Evolutionary conservation across 2,888 invertebrate genomes (phyloP), one percentile per base, ranked within the genome.

Genomic region (Chrysodeixis includens): DNA sequence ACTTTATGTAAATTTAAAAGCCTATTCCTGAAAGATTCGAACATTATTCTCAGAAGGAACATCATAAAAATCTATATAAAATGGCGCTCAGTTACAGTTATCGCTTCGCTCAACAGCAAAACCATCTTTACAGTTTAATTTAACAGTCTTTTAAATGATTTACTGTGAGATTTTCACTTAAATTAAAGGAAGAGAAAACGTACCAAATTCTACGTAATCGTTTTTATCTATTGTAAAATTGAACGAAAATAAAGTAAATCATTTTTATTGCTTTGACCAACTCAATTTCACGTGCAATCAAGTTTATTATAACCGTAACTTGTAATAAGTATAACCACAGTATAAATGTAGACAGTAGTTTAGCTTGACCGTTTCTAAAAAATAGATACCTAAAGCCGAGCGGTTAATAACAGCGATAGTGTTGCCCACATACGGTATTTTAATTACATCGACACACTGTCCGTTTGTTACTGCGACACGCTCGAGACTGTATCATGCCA

Each of bases 101-200:
- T 70, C 46, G 78, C 70, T 10, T 75, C 64, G 69, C 79, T 73
- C 69, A 46, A 61, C 49, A 63, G 70, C 59, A 57, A 74, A 71
- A 69, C 70, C 52, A n/a, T 26, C 71, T 57, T 80, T 74, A 80
- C 71, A 82, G 74, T 78, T 88, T 88, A 87, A 88, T 86, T 83
- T 81, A 86, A 81, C 82, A 83, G 83, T 85, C 74, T 73, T 74
- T 86, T 83, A 85, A 87, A 88, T 88, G 87, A 89, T 85, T 87
- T 84, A 86, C 78, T 61, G 75, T 76, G 79, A 77, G 73, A 84
- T 87, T 87, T 87, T 85, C 83, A 74, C 82, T 84, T 80, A 82
- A 83, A 87, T 80, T 79, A 80, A 81, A 73, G 83, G 70, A 20
- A 58, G 69, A 65, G 53, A 65, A 80, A 81, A 74, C 71, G 71